phyloP scores from a whole-genome alignment of 2,888 invertebrate genomes.

The Pheosia tremula region DNA sequence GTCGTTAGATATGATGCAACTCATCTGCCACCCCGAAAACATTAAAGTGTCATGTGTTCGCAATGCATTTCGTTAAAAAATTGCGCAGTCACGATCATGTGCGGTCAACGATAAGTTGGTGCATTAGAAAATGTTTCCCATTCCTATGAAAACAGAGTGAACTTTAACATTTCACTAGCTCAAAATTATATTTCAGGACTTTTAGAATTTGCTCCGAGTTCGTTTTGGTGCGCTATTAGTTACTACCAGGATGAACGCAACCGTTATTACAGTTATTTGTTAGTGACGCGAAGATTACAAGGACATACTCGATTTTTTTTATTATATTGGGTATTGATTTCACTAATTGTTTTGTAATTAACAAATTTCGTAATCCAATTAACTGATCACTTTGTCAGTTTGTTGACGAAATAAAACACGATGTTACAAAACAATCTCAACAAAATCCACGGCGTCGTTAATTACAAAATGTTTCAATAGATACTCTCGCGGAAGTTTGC shows the following conservation, averaged over 20 bases:
- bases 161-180: too few species aligned
- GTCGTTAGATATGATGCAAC: constrained; percentile 54
- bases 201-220: too few species aligned
- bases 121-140: too few species aligned
- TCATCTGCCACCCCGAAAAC: constrained; percentile 40
- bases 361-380: constrained; percentile 13
- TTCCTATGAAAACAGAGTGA: too few species aligned
- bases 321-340: constrained; percentile 16
- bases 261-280: too few species aligned
- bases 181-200: too few species aligned
- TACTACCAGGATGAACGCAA: too few species aligned
- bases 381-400: background rate
- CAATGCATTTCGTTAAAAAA: too few species aligned
- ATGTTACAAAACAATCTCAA: constrained; percentile 17
- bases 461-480: constrained; percentile 34
- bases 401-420: background rate
- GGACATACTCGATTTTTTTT: background rate
- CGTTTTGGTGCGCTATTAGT: too few species aligned
- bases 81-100: too few species aligned
- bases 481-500: constrained; percentile 25
- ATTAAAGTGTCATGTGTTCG: constrained; percentile 12
- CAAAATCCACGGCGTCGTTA: constrained; percentile 18
- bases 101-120: too few species aligned
- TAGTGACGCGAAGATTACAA: background rate
- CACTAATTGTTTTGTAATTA: background rate